Evolutionary conservation across 2,113 vertebrate species (phyloP).

Genomic region (Semnornis frantzii): DNA sequence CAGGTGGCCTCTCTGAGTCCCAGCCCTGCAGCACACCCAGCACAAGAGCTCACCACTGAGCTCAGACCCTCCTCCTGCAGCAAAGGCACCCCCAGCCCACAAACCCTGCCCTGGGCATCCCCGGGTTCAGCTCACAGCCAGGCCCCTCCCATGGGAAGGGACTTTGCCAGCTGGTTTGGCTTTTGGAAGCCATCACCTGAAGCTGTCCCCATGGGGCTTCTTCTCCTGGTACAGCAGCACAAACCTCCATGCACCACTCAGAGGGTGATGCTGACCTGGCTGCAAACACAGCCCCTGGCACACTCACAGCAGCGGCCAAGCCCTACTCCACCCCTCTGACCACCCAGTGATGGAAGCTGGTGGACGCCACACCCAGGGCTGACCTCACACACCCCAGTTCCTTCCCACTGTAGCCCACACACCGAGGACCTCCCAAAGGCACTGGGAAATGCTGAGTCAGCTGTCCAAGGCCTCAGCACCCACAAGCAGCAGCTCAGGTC

Average conservation of each 20-base stretch:
- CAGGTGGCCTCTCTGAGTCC: background rate
- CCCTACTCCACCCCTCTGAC: background rate
- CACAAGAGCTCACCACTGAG: rapidly evolving
- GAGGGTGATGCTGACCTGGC: rapidly evolving
- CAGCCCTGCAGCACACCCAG: background rate
- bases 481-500: background rate
- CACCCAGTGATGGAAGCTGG: background rate
- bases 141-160: background rate
- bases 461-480: slow-evolving; percentile 20
- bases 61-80: background rate
- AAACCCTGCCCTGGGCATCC: background rate
- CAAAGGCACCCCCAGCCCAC: background rate
- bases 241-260: rapidly evolving
- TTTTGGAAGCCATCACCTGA: background rate
- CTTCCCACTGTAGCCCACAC: slow-evolving; percentile 26
- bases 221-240: background rate
- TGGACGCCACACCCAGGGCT: slow-evolving; percentile 16
- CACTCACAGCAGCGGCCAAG: background rate
- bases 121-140: rapidly evolving
- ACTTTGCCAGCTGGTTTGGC: background rate
- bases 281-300: background rate
- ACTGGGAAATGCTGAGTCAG: background rate
- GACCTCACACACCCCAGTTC: background rate
- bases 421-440: slow-evolving; percentile 47
- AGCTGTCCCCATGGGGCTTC: background rate